Conservation (phyloP, 2,797 vertebrate species). For the Dicrostonyx torquatus region DNA sequence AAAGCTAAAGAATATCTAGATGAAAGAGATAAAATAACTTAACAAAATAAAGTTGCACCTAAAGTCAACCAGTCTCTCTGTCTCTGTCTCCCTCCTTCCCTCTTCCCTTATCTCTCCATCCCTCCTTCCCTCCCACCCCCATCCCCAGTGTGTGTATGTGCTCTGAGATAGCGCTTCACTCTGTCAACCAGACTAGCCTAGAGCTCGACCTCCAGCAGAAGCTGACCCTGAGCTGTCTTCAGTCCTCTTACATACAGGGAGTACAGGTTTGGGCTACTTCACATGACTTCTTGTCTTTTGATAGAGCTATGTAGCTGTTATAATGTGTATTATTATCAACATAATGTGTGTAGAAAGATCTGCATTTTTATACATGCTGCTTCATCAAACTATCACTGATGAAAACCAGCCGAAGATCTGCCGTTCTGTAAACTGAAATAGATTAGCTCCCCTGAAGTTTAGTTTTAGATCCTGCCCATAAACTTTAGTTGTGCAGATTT, state of each 20-base stretch:
- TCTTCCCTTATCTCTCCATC: too few relatives aligned
- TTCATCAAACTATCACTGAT: constrained; percentile 70
- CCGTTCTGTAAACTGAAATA: background rate
- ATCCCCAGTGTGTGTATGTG: fast-evolving
- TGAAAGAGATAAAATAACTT: background rate
- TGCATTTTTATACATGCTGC: constrained; percentile 33
- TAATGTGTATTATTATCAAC: constrained; percentile 29
- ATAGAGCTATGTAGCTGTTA: background rate
- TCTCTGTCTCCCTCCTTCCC: background rate
- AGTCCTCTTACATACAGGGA: background rate
- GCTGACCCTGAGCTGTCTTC: background rate
- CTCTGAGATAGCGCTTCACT: too few relatives aligned
- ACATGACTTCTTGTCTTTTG: constrained; percentile 41
- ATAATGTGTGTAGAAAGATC: constrained; percentile 28
- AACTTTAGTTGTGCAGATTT: background rate
- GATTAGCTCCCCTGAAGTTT: background rate
- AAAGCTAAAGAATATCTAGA: background rate
- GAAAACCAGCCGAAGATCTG: constrained; percentile 51
- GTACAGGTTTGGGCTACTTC: background rate
- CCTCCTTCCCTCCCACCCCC: too few relatives aligned
- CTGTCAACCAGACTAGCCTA: background rate
- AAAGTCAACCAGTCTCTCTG: background rate
- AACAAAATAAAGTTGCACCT: background rate
- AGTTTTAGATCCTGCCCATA: constrained; percentile 5
- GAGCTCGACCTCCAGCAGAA: background rate